Evolutionary conservation across 1,140 invertebrate genomes (phyloP), one percentile per base, ranked within the genome.

Genomic region (Microvelia longipes): DNA sequence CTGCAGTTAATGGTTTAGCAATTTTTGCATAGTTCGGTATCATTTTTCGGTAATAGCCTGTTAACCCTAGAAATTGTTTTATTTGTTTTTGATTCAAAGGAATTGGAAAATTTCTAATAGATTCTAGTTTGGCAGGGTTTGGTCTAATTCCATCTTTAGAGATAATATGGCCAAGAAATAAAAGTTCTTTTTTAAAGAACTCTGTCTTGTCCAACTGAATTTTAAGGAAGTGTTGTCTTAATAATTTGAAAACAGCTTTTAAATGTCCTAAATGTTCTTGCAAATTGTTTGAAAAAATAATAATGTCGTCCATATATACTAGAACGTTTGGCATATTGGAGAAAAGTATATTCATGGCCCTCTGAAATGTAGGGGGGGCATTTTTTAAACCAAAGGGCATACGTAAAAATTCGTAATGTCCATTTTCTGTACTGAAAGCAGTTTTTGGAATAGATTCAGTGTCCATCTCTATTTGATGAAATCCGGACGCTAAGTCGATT

Each of bases 221-320:
- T 64, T 70, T 74, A 1, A 78, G 50, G 27, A 74, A 73, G 0
- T 50, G 67, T 1, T 68, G 29, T 61, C 14, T 50, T 25, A 76
- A 64, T 25, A 69, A 28, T 29, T 74, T 19, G 1, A 80, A 74
- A 2, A 78, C 72, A 61, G 70, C 11, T 27, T 60, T 27, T 69
- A 79, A 67, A 50, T 73, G 74, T 30, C 24, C 0, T 5, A 75
- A 65, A 69, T 82, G 80, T 68, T 79, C 74, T 29, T 78, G 72
- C 50, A 79, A 75, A 13, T 71, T 76, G n/a, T 74, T 68, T 1
- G 72, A 73, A 67, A 73, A 77, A 13, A 81, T 72, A 0, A 82
- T 73, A 0, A 82, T 77, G 68, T 83, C 81, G 73, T 83, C 82
- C 13, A 83, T 68, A 71, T 82, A 82, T 1, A 80, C 75, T 69